phyloP scores from a whole-genome alignment of 2,797 vertebrate genomes.

The Tapirus indicus region DNA sequence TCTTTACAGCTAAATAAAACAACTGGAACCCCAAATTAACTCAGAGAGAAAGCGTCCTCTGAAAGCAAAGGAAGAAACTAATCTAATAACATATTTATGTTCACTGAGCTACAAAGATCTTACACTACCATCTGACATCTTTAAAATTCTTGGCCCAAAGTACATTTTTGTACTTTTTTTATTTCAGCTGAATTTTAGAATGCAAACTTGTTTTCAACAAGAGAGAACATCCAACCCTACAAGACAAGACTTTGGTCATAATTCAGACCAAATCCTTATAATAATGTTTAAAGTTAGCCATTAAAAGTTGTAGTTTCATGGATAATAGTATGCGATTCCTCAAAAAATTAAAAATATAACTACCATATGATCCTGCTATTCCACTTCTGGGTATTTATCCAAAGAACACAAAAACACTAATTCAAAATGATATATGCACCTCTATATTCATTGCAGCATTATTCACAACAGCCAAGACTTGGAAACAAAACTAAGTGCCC shows the following conservation, averaged over 20 bases:
- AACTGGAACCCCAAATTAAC: not conserved
- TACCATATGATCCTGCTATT: too few relatives aligned
- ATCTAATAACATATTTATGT: not conserved
- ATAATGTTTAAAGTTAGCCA: not conserved
- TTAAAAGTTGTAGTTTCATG: not conserved
- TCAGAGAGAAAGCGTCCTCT: not conserved
- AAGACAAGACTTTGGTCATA: not conserved
- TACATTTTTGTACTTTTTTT: constrained; percentile 29
- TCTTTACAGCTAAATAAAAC: constrained; percentile 36
- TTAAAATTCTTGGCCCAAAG: not conserved
- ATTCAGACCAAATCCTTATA: constrained; percentile 31
- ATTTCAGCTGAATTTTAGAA: constrained; percentile 13
- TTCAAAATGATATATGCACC: too few relatives aligned
- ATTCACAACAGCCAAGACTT: too few relatives aligned
- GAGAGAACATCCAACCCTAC: not conserved
- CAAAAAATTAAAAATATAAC: too few relatives aligned
- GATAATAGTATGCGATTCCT: not conserved
- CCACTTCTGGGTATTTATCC: too few relatives aligned
- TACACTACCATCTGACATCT: not conserved
- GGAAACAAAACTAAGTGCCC: too few relatives aligned
- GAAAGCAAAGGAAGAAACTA: constrained; percentile 27
- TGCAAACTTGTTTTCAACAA: not conserved
- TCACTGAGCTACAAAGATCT: not conserved
- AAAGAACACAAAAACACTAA: too few relatives aligned
- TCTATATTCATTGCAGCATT: too few relatives aligned